These are phyloP conservation scores for Morone chrysops DNA, from an alignment of 2,113 vertebrate genomes.

Conservation along the genomic window DNA sequence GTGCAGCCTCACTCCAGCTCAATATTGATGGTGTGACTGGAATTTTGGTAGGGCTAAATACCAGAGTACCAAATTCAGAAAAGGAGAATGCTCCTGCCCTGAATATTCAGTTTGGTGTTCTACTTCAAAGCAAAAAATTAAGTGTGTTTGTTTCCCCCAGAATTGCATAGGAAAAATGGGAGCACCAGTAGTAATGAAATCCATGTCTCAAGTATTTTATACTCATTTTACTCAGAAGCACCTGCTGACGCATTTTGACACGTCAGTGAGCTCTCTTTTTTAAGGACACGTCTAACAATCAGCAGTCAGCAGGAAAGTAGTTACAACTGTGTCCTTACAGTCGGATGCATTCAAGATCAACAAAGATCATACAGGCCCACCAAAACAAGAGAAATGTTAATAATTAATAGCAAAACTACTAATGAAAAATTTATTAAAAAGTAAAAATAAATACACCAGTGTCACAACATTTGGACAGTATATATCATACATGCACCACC, in stretches of 20 bases:
- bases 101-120: neutral
- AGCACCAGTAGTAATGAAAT: neutral
- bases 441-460: neutral
- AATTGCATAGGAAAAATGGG: neutral
- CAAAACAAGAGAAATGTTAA: neutral
- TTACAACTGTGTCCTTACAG: neutral
- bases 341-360: neutral
- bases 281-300: neutral
- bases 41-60: neutral
- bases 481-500: no score
- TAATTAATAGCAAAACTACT: neutral
- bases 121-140: neutral
- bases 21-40: slow-evolving; percentile 8
- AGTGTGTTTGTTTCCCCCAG: neutral
- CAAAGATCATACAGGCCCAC: neutral
- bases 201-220: neutral
- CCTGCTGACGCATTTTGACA: neutral
- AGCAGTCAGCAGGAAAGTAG: slow-evolving; percentile 19
- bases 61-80: neutral
- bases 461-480: no score
- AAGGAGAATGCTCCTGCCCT: neutral
- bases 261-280: neutral
- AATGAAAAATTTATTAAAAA: neutral
- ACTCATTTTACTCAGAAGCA: neutral
- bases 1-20: neutral